Evolutionary conservation across 2,888 invertebrate genomes (phyloP), one percentile per base, ranked within the genome.

Genomic region (Drosophila paramelanica): DNA sequence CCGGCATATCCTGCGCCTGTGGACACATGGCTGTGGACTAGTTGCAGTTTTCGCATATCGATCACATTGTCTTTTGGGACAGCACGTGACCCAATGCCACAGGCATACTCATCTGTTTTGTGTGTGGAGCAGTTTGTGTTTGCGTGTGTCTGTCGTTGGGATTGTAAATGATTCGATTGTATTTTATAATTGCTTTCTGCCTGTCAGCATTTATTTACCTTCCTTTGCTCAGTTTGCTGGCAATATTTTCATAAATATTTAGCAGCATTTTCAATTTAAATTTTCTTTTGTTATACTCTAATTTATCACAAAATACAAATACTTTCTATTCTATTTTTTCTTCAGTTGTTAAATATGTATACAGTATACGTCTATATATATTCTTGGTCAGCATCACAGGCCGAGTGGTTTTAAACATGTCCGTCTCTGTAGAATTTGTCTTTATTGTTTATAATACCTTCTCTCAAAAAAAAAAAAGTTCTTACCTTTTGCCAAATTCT

Each of bases 31-130:
- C 43, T 57, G 61, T 72, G 66, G 64, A 53, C 55, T 66, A 79
- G 76, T 64, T 75, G 82, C 61, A 71, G 76, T 76, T 79, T 83
- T 83, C 83, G 84, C 84, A 79, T 83, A 79, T 79, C 69, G 78
- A 77, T 80, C 79, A 77, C 73, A 83, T 73, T 80, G 73, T 79
- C 77, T 73, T 77, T 61, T 31, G 58, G 84, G 73, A 45, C 58
- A 56, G 64, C 77, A 77, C 81, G 77, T 79, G 81, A 56, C 61
- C 80, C 49, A 55, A 47, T 61, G 64, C 51, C 45, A 43, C 17
- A n/a, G 31, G 53, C 66, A 65, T 27, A 5, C 43, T 20, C 20
- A 7, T 31, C 38, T 38, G 1, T 11, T 20, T 5, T 14, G 4
- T 25, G 23, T 31, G 11, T 17, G 1, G 11, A 41, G 36, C 8